Evolutionary conservation across 2,113 vertebrate species (phyloP), one percentile per base, ranked within the genome.

Genomic region (Motacilla alba): DNA sequence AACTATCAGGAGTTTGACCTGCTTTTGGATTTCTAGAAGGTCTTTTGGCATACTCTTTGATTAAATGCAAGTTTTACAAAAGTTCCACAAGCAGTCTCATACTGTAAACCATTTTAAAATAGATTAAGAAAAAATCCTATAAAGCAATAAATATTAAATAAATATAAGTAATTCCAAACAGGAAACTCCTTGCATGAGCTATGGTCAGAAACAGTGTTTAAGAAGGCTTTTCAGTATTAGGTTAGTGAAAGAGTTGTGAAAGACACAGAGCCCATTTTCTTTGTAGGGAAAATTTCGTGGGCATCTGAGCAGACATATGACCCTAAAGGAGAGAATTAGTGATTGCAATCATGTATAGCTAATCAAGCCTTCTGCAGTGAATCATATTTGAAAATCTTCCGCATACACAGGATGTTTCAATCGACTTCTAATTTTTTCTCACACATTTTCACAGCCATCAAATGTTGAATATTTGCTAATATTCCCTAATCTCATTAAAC

Each of bases 281-380:
- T 96, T 93, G 89, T 96, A 97, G 96, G 93, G 97, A 94, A 95
- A 92, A 74, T 97, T 98, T 95, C 81, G 72, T 94, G 96, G 89
- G 91, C 84, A 80, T 97, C 89, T 93, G 87, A 97, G 97, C 94
- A 96, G 94, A 94, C 56, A 39, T 73, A 83, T 96, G 96, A 97
- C 97, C 97, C 94, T 97, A 83, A 96, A 98, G 94, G 91, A 94
- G 91, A 96, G 67, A 97, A 96, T 98, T 97, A 97, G 97, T 97
- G 96, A 97, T 98, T 97, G 97, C 97, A 98, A 97, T 98, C 95
- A 98, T 83, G 96, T 91, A 46, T 90, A 91, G 79, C 95, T 98
- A 97, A 98, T 98, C 97, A 98, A 95, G 89, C 46, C 8, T 95
- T 96, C 94, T 97, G 66, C 87, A 90, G 66, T 91, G 56, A 97